Percentiles rank a stretch among this genome's conserved stretches.
Evolutionary conservation across 1,140 invertebrate genomes (phyloP).

Genomic region (Anthonomus grandis): DNA sequence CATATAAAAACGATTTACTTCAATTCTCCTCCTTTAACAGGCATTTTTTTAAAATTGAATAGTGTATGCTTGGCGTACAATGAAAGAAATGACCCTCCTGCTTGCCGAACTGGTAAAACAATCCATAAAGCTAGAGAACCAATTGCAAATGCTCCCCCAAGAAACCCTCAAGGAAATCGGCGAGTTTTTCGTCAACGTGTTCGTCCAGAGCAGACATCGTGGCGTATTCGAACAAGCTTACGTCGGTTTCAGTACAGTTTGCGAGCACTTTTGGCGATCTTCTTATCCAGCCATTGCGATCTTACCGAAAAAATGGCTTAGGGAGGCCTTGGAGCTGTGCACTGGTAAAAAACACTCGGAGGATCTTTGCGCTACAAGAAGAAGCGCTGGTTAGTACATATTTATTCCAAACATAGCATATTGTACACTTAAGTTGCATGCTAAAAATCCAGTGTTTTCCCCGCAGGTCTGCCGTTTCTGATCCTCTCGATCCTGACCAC

Average conservation of each 20-base stretch:
- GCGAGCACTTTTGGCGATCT: constrained; percentile 60
- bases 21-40: too few relatives aligned
- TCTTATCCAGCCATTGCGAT: constrained; percentile 17
- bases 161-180: constrained; percentile 60
- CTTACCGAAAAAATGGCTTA: constrained; percentile 59
- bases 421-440: too few relatives aligned
- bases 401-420: too few relatives aligned
- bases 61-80: constrained; percentile 84
- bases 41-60: constrained; percentile 2
- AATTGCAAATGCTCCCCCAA: constrained; percentile 32
- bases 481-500: constrained; percentile 63
- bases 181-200: constrained; percentile 67
- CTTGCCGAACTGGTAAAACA: constrained; percentile 51
- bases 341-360: constrained; percentile 34
- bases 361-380: constrained; percentile 72
- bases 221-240: constrained; percentile 95
- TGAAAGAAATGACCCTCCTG: constrained; percentile 61
- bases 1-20: too few relatives aligned
- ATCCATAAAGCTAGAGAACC: constrained; percentile 41
- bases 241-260: constrained; percentile 79
- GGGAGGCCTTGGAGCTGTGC: constrained; percentile 48
- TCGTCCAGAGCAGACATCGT: constrained; percentile 83
- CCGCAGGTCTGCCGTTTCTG: constrained; percentile 33
- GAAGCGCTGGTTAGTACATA: constrained; percentile 89
- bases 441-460: constrained; percentile 9